Conservation (phyloP, 92 coral and sea anemone species). For the Epizoanthus rinbou region DNA sequence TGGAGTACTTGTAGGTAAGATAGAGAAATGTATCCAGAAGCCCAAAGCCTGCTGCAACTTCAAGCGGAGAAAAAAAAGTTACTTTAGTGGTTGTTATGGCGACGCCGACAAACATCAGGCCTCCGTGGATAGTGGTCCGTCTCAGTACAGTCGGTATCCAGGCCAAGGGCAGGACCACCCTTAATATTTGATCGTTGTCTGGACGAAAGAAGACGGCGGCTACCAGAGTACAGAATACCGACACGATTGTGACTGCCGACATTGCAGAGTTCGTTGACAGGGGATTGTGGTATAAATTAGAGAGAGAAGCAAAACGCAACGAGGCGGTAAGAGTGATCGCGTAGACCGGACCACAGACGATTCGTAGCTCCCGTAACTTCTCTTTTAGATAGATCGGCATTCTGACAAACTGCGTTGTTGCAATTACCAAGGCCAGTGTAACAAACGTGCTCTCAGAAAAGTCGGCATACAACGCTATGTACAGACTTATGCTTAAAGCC, state of each 20-base stretch:
- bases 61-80: no score
- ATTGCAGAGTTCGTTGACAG: neutral
- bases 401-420: conserved; percentile 61
- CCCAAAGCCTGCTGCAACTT: no score
- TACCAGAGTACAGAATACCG: conserved; percentile 39
- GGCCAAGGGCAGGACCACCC: conserved; percentile 40
- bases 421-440: conserved; percentile 33
- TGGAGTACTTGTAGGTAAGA: no score
- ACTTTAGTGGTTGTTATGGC: neutral
- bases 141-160: conserved; percentile 36
- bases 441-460: conserved; percentile 37
- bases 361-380: conserved; percentile 35
- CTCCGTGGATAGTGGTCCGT: conserved; percentile 46
- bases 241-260: neutral
- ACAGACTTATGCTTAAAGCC: conserved; percentile 21
- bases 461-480: conserved; percentile 19
- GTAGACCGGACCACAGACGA: conserved; percentile 61
- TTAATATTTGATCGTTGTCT: conserved; percentile 52
- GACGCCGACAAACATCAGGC: conserved; percentile 38
- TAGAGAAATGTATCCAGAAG: no score
- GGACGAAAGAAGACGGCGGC: conserved; percentile 67
- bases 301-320: conserved; percentile 3
- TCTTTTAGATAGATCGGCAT: conserved; percentile 47
- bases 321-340: conserved; percentile 45
- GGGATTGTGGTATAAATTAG: neutral